phyloP scores from a whole-genome alignment of 2,113 vertebrate species.

The Spheniscus mendiculus region DNA sequence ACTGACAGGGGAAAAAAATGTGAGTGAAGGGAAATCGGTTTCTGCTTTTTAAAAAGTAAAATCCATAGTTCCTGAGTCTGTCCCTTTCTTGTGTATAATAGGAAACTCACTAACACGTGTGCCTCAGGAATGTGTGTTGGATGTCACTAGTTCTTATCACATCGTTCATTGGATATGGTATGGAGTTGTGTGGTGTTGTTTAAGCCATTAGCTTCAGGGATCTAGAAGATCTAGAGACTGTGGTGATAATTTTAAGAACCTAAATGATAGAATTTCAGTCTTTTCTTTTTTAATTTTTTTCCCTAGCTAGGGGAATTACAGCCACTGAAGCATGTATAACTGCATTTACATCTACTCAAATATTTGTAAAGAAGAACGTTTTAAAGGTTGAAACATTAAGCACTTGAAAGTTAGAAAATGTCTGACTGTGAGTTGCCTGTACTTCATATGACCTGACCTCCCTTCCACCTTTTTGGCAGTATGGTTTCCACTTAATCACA shows the following conservation, averaged over 20 bases:
- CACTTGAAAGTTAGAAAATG: not conserved
- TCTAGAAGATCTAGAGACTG: not conserved
- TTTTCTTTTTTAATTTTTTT: not conserved
- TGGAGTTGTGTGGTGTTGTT: not conserved
- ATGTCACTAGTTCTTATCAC: not conserved
- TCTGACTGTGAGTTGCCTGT: not conserved
- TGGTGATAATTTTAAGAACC: not conserved
- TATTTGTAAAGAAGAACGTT: not conserved
- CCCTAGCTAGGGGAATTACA: not conserved
- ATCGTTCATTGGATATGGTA: not conserved
- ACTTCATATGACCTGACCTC: not conserved
- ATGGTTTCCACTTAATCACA: not conserved
- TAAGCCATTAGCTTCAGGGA: not conserved
- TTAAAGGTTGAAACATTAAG: not conserved
- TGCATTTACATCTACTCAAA: not conserved
- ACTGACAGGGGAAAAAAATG: fast-evolving
- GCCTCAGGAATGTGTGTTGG: not conserved
- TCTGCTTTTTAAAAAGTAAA: not conserved
- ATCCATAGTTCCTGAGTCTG: not conserved
- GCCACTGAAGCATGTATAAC: not conserved
- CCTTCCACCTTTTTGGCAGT: not conserved
- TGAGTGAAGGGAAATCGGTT: not conserved
- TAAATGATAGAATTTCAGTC: not conserved
- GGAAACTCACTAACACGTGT: fast-evolving
- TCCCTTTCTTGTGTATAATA: not conserved